phyloP scores from a whole-genome alignment of 92 coral and sea anemone species.

The Pocillopora grandis region DNA sequence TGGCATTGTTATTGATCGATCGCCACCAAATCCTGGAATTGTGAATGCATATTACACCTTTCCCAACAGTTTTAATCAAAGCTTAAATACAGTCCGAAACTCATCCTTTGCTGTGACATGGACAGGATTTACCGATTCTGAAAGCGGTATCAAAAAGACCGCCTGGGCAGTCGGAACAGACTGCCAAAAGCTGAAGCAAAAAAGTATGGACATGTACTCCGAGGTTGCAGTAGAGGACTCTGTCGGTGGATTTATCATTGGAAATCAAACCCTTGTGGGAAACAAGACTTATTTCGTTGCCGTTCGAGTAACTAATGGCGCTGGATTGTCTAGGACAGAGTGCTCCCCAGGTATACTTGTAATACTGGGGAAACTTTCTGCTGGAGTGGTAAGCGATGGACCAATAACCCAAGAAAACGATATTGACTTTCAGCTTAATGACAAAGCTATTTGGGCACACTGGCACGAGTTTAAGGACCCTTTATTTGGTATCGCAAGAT shows the following conservation, averaged over 20 bases:
- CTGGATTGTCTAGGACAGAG: conserved; percentile 60
- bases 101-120: conserved; percentile 71
- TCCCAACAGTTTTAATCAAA: conserved; percentile 68
- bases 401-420: conserved; percentile 52
- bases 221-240: conserved; percentile 43
- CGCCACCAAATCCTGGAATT: conserved; percentile 66
- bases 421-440: conserved; percentile 81
- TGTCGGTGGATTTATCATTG: conserved; percentile 63
- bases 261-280: conserved; percentile 57
- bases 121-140: conserved; percentile 77
- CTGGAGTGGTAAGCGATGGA: conserved; percentile 86
- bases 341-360: conserved; percentile 76
- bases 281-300: conserved; percentile 68
- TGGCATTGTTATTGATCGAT: conserved; percentile 73
- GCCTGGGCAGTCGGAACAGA: conserved; percentile 66
- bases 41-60: conserved; percentile 62
- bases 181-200: conserved; percentile 14
- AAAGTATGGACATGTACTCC: conserved; percentile 24
- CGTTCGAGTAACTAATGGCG: conserved; percentile 78
- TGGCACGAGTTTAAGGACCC: conserved; percentile 86
- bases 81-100: conserved; percentile 50
- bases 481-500: conserved; percentile 57
- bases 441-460: conserved; percentile 81
- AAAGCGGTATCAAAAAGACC: conserved; percentile 71
- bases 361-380: conserved; percentile 62